Evolutionary conservation across 2,888 invertebrate genomes (phyloP).

Genomic region (Meiosimyza decipiens): DNA sequence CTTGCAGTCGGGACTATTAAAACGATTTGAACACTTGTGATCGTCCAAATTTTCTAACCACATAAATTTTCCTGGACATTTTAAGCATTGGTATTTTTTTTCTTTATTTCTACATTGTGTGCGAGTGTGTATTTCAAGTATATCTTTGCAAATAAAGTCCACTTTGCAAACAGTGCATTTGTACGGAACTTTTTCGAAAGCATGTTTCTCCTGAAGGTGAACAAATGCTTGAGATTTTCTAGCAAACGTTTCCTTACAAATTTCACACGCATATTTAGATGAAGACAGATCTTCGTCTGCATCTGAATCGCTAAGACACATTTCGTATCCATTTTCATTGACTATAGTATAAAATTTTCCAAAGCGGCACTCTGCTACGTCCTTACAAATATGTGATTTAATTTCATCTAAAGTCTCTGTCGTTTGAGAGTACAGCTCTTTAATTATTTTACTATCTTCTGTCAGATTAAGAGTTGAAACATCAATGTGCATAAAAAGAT

Average conservation of each 20-base stretch:
- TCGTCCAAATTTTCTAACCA: conserved; percentile 60
- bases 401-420: conserved; percentile 46
- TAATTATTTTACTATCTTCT: conserved; percentile 50
- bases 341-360: conserved; percentile 57
- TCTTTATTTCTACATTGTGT: conserved; percentile 60
- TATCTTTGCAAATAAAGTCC: conserved; percentile 68
- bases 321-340: conserved; percentile 60
- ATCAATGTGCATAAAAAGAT: conserved; percentile 51
- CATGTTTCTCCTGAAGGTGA: conserved; percentile 58
- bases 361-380: conserved; percentile 48
- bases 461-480: conserved; percentile 44
- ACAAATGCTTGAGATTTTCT: conserved; percentile 56
- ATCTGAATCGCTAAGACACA: conserved; percentile 64
- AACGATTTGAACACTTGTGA: conserved; percentile 54
- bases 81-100: conserved; percentile 55
- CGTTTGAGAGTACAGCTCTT: conserved; percentile 43
- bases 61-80: conserved; percentile 61
- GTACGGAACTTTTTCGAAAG: conserved; percentile 66
- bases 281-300: conserved; percentile 47
- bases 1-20: conserved; percentile 33
- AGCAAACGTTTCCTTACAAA: conserved; percentile 52
- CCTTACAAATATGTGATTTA: conserved; percentile 48
- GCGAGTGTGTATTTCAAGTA: conserved; percentile 69
- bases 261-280: conserved; percentile 52
- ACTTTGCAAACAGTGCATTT: conserved; percentile 70